Percentiles rank a stretch among this genome's conserved stretches.
phyloP scores from a whole-genome alignment of 2,113 vertebrate species.

The Ammodytes marinus region DNA sequence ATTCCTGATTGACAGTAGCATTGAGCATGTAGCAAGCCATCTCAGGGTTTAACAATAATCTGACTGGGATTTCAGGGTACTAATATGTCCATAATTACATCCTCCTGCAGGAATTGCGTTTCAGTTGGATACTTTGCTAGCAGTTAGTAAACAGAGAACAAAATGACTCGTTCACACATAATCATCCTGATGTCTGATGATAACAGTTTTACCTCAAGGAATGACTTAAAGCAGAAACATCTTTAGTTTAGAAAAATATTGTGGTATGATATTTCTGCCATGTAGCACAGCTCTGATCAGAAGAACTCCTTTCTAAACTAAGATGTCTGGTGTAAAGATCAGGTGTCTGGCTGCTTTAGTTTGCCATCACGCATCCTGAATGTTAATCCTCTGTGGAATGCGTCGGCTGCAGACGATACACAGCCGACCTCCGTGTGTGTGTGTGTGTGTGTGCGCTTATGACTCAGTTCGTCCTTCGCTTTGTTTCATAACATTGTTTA shows the following conservation, averaged over 20 bases:
- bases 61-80: not conserved
- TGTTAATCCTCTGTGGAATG: constrained; percentile 73
- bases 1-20: not conserved
- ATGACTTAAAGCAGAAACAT: not conserved
- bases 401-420: constrained; percentile 53
- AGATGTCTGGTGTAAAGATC: constrained; percentile 56
- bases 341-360: constrained; percentile 52
- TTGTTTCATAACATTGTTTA: constrained; percentile 63
- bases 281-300: not conserved
- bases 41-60: not conserved
- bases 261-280: not conserved
- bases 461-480: constrained; percentile 59
- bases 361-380: constrained; percentile 59
- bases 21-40: not conserved
- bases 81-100: constrained; percentile 7
- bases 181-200: too few relatives aligned
- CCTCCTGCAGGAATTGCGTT: not conserved
- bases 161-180: not conserved
- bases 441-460: constrained; percentile 38
- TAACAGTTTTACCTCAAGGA: not conserved
- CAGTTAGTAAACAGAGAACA: constrained; percentile 4
- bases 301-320: constrained; percentile 27
- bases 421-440: constrained; percentile 47
- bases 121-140: not conserved
- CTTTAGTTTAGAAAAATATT: not conserved